Evolutionary conservation across 1,140 invertebrate genomes (phyloP).

Genomic region (Pachypsylla venusta): DNA sequence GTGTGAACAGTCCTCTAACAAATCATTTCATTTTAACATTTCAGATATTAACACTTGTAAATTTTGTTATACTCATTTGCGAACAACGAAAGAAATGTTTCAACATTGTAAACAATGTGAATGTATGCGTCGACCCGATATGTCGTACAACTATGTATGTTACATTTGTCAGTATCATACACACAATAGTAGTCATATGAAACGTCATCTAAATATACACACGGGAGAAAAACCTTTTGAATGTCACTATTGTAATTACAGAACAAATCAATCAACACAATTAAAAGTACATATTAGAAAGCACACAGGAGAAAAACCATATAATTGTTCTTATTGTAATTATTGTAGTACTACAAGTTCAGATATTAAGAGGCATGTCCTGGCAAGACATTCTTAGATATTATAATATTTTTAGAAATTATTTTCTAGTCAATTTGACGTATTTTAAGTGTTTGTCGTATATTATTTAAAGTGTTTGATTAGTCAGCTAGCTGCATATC

Average conservation of each 20-base stretch:
- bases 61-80: neutral
- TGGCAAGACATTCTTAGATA: neutral
- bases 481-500: too few species aligned
- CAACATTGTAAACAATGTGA: constrained; percentile 5
- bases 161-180: constrained; percentile 33
- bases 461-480: too few species aligned
- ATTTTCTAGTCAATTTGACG: neutral
- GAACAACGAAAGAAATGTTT: constrained; percentile 1
- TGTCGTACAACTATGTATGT: constrained; percentile 8
- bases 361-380: constrained; percentile 54
- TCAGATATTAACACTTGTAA: too few species aligned
- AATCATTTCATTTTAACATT: too few species aligned
- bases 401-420: neutral
- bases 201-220: constrained; percentile 5
- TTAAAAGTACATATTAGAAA: constrained; percentile 10
- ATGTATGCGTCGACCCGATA: neutral
- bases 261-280: neutral
- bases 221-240: constrained; percentile 18
- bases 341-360: constrained; percentile 25
- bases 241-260: constrained; percentile 22
- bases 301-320: constrained; percentile 17
- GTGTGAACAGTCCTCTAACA: too few species aligned
- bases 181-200: constrained; percentile 39
- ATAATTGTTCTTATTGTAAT: constrained; percentile 12
- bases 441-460: too few species aligned